Evolutionary conservation across 2,113 vertebrate species (phyloP), one percentile per base, ranked within the genome.

Genomic region (Chunga burmeisteri): DNA sequence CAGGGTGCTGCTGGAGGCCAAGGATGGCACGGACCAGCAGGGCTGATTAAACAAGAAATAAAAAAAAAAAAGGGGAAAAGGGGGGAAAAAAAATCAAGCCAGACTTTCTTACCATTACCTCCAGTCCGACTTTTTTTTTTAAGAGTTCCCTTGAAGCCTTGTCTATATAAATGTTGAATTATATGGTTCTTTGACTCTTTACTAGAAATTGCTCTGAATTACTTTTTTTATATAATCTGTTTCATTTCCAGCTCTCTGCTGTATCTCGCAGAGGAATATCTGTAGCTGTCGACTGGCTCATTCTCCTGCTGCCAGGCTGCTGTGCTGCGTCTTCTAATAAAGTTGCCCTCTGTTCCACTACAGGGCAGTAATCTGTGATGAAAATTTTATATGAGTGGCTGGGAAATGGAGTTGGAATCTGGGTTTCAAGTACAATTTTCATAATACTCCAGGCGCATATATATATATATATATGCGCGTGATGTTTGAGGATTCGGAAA

Each of bases 161-260:
- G 91, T 95, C 87, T 95, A 25, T 95, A 81, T 93, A 93, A 92
- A 94, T 49, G 94, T 86, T 95, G 96, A 94, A 95, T 96, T 93
- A 92, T 88, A 84, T 90, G 82, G 85, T 72, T 93, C 94, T 96
- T 90, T 93, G 93, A 44, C 92, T 87, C 93, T 94, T 94, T 84
- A 81, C 93, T 72, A 95, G 91, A 81, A 97, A 95, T 88, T 81
- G 94, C 95, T 95, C 91, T 74, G 93, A 90, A 96, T 92, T 91
- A 86, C 87, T 74, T 89, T 94, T 94, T 91, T 83, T 73, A 62
- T 95, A 32, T 90, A 86, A 94, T 88, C 93, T 91, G 85, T 92
- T 96, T 65, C 93, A 47, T 96, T 96, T 86, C 96, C 94, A 96
- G 90, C 66, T 13, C 94, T 87, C 63, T 53, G 91, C 89, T 9